Conservation (phyloP, 2,888 invertebrate genomes). For the Lottia gigantea region DNA sequence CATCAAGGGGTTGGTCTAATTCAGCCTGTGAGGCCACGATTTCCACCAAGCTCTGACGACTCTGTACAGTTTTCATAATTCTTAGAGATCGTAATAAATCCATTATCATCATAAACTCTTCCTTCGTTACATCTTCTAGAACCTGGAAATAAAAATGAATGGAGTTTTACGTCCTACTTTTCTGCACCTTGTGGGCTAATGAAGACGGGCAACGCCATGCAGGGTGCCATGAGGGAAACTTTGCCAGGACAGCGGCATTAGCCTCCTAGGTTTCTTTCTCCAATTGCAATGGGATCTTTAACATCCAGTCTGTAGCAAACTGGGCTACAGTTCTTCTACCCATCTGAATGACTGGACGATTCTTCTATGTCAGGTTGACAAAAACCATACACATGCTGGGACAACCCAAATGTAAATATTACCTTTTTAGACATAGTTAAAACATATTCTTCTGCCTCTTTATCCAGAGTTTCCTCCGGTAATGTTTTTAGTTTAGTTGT, state of each 20-base stretch:
- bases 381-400: no score
- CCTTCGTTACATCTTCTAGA: constrained; percentile 82
- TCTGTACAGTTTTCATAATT: constrained; percentile 82
- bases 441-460: constrained; percentile 86
- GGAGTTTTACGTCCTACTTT: no score
- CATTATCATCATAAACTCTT: constrained; percentile 92
- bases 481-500: constrained; percentile 84
- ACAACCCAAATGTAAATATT: constrained; percentile 56
- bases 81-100: constrained; percentile 84
- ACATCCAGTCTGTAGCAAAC: no score
- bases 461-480: constrained; percentile 81
- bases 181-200: no score
- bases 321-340: no score
- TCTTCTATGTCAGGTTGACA: no score
- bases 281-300: no score
- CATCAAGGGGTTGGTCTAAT: constrained; percentile 73
- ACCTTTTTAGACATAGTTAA: constrained; percentile 88
- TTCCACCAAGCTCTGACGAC: constrained; percentile 88
- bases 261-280: no score
- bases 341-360: no score
- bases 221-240: no score
- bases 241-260: no score
- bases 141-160: constrained; percentile 51
- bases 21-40: constrained; percentile 89
- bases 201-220: no score